Conservation (phyloP, 2,888 invertebrate genomes). For the Drosophila engyochracea region DNA sequence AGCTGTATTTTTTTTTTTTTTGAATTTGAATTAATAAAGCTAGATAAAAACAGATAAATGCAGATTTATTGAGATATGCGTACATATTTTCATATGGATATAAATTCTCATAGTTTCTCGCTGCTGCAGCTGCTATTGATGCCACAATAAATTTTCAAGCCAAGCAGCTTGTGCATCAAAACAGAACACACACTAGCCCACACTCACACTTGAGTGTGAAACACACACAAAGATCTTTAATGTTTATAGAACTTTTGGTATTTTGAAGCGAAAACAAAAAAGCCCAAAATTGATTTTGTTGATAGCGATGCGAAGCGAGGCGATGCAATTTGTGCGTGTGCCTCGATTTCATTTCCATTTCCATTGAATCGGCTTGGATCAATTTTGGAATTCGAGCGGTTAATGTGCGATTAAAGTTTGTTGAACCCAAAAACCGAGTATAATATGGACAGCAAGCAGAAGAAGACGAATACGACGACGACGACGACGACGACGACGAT, state of each 20-base stretch:
- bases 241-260: slow-evolving; percentile 36
- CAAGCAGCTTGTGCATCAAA: slow-evolving; percentile 9
- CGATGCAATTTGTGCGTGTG: slow-evolving; percentile 46
- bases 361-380: slow-evolving; percentile 52
- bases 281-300: slow-evolving; percentile 22
- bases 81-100: not conserved
- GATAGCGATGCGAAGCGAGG: not conserved
- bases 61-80: not conserved
- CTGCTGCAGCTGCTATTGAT: slow-evolving; percentile 4
- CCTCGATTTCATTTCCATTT: slow-evolving; percentile 54
- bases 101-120: not conserved
- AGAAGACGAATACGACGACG: not conserved
- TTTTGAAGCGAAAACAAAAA: slow-evolving; percentile 20
- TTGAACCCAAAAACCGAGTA: slow-evolving; percentile 58
- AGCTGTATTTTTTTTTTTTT: not conserved
- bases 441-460: slow-evolving; percentile 16
- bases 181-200: slow-evolving; percentile 13
- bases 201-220: not conserved
- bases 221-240: not conserved
- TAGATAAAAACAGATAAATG: not conserved
- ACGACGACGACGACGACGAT: not conserved
- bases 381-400: slow-evolving; percentile 59
- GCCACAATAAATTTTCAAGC: slow-evolving; percentile 2
- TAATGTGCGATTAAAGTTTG: slow-evolving; percentile 72
- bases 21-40: not conserved